Base-by-base conservation (phyloP, 1,140 invertebrate species). In the Pomacea maculata region DNA sequence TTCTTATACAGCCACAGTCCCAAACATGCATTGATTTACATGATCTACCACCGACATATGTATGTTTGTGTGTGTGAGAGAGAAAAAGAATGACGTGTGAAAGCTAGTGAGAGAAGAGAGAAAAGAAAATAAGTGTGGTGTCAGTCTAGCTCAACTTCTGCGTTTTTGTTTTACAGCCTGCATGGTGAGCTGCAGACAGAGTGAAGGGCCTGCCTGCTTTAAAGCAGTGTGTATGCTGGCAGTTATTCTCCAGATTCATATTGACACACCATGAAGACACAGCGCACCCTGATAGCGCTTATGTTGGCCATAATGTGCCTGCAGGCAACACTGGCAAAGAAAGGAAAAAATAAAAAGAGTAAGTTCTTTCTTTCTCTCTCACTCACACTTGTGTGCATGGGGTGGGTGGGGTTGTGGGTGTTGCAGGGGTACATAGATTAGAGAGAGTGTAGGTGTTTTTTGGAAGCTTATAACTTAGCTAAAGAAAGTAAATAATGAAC, bases 81-180 rank as follows among this genome's bases (percentile, higher is more conserved):
- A 15, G 34, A 52, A 2, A 79, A 19, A 68, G 64, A 68, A 29
- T 29, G 64, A 67, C 2, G 4, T 21, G 70, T 15, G 52, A 21
- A 70, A n/a, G 21, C 17, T 12, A 17, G 34, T 25, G 57, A 52
- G 73, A 74, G 72, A 29, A 29, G 45, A 29, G 45, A 45, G 45
- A 29, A 75, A 34, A 75, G 34, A 75, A 34, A 73, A 45, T 61
- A 52, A 55, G 54, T n/a, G 7, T 61, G 54, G 74, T 75, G 54
- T 54, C 25, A 52, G 74, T 21, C 45, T 75, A 25, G 19, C 45
- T 75, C 45, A 52, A 25, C 21, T 25, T 54, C 17, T 54, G 54
- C 55, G 12, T n/a, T 25, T 75, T 25, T 75, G 54, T 75, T 25
- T 57, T 15, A 52, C 45, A 52, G 54, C 55, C 21, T 75, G 19